Percentiles rank a stretch among this genome's conserved stretches.
Evolutionary conservation across 2,888 invertebrate species (phyloP).

Genomic region (Drosophila neotestacea): DNA sequence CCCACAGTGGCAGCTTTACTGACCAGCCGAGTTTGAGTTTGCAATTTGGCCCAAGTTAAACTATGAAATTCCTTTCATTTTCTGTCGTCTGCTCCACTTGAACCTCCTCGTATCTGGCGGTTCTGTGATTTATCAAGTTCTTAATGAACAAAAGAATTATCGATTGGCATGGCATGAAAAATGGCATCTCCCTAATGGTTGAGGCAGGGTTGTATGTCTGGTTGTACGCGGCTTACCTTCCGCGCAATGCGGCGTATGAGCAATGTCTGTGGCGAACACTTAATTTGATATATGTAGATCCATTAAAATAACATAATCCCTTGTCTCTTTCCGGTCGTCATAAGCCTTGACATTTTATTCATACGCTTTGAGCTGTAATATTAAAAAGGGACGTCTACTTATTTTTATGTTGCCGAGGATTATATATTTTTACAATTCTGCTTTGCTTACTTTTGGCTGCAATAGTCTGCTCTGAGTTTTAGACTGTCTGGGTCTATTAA

Average conservation of each 20-base stretch:
- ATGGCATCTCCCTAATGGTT: slow-evolving; percentile 40
- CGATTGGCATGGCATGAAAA: slow-evolving; percentile 74
- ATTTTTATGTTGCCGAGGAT: background rate
- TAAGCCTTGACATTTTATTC: slow-evolving; percentile 63
- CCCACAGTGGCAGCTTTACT: slow-evolving; percentile 2
- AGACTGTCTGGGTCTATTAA: too few relatives aligned
- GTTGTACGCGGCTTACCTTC: slow-evolving; percentile 37
- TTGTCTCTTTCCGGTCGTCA: slow-evolving; percentile 19
- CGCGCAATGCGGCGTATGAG: slow-evolving; percentile 69
- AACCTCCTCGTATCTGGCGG: background rate
- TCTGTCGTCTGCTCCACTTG: slow-evolving; percentile 28
- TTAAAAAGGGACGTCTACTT: background rate
- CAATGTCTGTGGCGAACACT: slow-evolving; percentile 61
- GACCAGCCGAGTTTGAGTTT: slow-evolving; percentile 54
- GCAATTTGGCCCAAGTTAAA: slow-evolving; percentile 52
- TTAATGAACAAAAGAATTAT: slow-evolving; percentile 81
- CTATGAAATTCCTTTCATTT: slow-evolving; percentile 72
- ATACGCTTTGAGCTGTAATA: slow-evolving; percentile 51
- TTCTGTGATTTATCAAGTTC: slow-evolving; percentile 75
- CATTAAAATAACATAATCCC: slow-evolving; percentile 56
- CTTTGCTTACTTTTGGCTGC: too few relatives aligned
- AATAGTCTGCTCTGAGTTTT: background rate
- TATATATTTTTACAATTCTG: slow-evolving; percentile 2
- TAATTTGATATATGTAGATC: slow-evolving; percentile 70
- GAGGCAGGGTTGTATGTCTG: slow-evolving; percentile 9